A percentile compares a stretch with the other conserved stretches of the same genome.
Conservation (phyloP, 1,140 invertebrate genomes). For the Temnothorax longispinosus region DNA sequence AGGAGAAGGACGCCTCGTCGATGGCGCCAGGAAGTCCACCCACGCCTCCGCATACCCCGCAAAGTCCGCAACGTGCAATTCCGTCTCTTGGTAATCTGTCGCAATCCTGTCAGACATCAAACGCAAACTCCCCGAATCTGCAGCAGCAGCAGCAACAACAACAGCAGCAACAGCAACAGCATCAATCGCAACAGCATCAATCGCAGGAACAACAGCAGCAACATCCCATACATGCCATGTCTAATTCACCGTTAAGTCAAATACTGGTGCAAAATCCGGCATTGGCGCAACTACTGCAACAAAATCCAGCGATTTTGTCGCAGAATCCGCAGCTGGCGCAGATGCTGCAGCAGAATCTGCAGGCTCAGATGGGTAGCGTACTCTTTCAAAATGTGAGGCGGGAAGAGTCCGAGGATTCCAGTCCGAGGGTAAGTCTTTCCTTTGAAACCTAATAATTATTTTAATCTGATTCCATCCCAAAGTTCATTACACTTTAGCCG, state of each 20-base stretch:
- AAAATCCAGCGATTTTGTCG: conserved; percentile 81
- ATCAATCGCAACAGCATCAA: conserved; percentile 56
- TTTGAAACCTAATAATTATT: neutral
- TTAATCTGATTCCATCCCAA: neutral
- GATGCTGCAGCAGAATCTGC: conserved; percentile 83
- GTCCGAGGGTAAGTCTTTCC: conserved; percentile 75
- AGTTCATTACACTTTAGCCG: neutral
- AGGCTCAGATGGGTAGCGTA: conserved; percentile 83
- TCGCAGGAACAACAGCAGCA: conserved; percentile 59
- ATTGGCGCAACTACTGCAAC: conserved; percentile 82
- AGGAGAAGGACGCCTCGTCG: conserved; percentile 83
- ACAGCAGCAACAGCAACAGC: conserved; percentile 58
- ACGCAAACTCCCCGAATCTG: conserved; percentile 72
- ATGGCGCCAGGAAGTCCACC: conserved; percentile 84
- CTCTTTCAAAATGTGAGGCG: conserved; percentile 77
- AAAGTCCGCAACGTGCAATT: conserved; percentile 83
- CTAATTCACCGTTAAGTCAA: conserved; percentile 80
- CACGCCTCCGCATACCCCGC: conserved; percentile 84
- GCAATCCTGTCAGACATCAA: conserved; percentile 78
- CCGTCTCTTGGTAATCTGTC: conserved; percentile 77
- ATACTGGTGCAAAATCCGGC: conserved; percentile 83
- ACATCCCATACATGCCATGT: conserved; percentile 72
- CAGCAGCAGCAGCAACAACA: conserved; percentile 39
- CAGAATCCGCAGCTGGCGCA: conserved; percentile 84
- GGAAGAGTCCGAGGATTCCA: conserved; percentile 81